Percentiles rank a stretch among this genome's conserved stretches.
Conservation (phyloP, 53 echinoderm and acorn worm species). For the Holothuria scabra region DNA sequence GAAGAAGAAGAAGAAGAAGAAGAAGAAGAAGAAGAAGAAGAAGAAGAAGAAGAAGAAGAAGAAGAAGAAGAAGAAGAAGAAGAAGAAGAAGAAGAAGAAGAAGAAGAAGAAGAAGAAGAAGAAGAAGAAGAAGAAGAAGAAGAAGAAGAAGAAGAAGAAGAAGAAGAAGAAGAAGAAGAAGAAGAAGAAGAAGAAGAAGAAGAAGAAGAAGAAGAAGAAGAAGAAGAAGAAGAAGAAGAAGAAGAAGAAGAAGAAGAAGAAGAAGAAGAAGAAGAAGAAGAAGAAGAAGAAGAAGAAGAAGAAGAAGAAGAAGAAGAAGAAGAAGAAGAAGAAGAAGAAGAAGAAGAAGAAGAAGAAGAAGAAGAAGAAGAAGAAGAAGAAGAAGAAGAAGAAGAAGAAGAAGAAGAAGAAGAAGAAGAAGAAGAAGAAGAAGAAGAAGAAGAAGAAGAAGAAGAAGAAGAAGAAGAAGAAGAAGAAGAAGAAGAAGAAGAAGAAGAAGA, state of each 20-base stretch:
- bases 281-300: background rate
- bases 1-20: too few relatives aligned
- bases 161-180: background rate
- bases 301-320: background rate
- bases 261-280: background rate
- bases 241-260: conserved; percentile 11
- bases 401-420: background rate
- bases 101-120: background rate
- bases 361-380: background rate
- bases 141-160: background rate
- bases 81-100: background rate
- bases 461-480: background rate
- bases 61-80: background rate
- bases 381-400: background rate
- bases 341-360: background rate
- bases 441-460: background rate
- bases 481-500: conserved; percentile 24
- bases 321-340: background rate
- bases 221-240: background rate
- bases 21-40: too few relatives aligned
- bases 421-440: conserved; percentile 15
- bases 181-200: background rate
- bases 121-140: background rate
- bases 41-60: background rate
- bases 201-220: background rate